These are phyloP conservation scores for Cantharis lateralis DNA, from an alignment of 2,888 invertebrate species.

Conservation along the genomic window DNA sequence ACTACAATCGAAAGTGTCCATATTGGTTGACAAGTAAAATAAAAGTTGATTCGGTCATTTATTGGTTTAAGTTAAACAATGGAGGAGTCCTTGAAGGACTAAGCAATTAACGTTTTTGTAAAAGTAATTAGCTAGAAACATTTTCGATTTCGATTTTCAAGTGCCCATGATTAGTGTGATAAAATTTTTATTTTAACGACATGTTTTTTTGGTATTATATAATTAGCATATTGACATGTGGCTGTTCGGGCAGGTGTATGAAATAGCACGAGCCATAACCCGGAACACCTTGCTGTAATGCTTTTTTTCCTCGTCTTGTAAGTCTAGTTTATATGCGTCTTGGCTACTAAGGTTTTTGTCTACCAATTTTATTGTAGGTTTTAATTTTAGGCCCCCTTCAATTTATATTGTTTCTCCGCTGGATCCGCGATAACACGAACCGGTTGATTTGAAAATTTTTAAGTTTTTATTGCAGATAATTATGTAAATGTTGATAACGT, in stretches of 20 bases:
- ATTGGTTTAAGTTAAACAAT: background rate
- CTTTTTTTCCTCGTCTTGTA: conserved; percentile 36
- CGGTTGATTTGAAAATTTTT: background rate
- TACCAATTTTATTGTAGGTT: background rate
- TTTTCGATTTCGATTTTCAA: background rate
- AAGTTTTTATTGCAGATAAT: background rate
- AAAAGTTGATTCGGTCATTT: background rate
- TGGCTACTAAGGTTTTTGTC: background rate
- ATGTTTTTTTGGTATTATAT: conserved; percentile 37
- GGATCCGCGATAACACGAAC: background rate
- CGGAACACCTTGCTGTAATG: conserved; percentile 46
- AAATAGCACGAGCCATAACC: conserved; percentile 47
- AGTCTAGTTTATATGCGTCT: background rate
- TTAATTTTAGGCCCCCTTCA: background rate
- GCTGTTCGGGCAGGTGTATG: conserved; percentile 41
- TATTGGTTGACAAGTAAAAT: no score
- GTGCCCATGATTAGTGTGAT: conserved; percentile 1
- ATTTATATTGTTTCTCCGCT: background rate
- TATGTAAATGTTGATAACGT: background rate
- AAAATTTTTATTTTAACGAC: conserved; percentile 24
- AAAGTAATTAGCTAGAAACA: background rate
- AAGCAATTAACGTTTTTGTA: background rate
- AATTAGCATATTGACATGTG: conserved; percentile 53
- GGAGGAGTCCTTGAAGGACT: background rate
- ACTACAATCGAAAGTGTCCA: no score